These are phyloP conservation scores for Parotocinclus haroldoi DNA, from an alignment of 2,797 vertebrate genomes.

Conservation along the genomic window DNA sequence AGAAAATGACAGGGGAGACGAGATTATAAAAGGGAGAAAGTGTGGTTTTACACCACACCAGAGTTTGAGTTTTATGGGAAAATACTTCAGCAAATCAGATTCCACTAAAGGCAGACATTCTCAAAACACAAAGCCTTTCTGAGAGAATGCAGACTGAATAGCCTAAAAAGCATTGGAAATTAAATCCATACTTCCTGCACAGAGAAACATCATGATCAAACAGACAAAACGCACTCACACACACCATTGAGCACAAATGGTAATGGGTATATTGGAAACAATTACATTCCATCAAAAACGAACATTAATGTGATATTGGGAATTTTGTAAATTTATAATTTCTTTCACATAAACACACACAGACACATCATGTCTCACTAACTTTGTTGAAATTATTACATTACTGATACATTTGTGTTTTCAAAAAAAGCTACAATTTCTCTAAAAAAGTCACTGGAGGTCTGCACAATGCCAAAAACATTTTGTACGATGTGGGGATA, in stretches of 20 bases:
- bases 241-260: no score
- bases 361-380: not conserved
- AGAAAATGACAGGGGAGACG: conserved; percentile 30
- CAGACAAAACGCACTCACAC: conserved; percentile 11
- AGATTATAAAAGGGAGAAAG: conserved; percentile 23
- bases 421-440: no score
- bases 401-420: no score
- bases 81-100: conserved; percentile 52
- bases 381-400: no score
- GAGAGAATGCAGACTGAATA: conserved; percentile 1
- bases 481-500: no score
- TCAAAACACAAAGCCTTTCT: conserved; percentile 11
- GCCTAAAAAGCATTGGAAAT: conserved; percentile 14
- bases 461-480: no score
- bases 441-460: no score
- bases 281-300: no score
- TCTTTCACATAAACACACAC: not conserved
- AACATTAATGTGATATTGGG: no score
- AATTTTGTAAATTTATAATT: no score
- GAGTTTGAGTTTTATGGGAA: conserved; percentile 57
- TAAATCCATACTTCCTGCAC: conserved; percentile 12
- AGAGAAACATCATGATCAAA: not conserved
- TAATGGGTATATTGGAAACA: no score
- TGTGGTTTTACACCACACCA: conserved; percentile 48
- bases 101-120: conserved; percentile 39